These are phyloP conservation scores for Macrosteles quadrilineatus DNA, from an alignment of 1,140 invertebrate genomes.

Conservation along the genomic window DNA sequence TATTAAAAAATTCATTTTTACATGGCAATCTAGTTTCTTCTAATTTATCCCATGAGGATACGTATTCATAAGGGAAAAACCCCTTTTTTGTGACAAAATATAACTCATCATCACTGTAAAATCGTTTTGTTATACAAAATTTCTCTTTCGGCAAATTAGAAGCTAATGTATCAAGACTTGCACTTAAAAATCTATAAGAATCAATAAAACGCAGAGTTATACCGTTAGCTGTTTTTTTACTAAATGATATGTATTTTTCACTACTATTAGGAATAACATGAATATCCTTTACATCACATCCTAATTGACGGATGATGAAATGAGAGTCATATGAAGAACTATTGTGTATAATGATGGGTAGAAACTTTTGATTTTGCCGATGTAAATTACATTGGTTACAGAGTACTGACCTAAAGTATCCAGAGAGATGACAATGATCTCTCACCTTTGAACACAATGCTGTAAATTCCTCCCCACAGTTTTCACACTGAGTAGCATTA, in stretches of 20 bases:
- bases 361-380: conserved; percentile 18
- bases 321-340: conserved; percentile 27
- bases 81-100: conserved; percentile 42
- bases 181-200: conserved; percentile 19
- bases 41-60: conserved; percentile 43
- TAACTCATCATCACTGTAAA: conserved; percentile 32
- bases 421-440: conserved; percentile 27
- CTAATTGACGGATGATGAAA: conserved; percentile 28
- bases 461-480: conserved; percentile 10
- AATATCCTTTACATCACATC: conserved; percentile 13
- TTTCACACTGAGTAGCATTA: conserved; percentile 8
- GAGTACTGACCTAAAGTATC: conserved; percentile 8
- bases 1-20: conserved; percentile 45
- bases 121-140: conserved; percentile 16
- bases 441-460: not conserved
- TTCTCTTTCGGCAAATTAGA: conserved; percentile 12
- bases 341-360: conserved; percentile 20
- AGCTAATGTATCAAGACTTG: conserved; percentile 5
- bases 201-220: conserved; percentile 30
- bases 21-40: conserved; percentile 46
- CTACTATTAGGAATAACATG: conserved; percentile 24
- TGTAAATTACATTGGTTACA: conserved; percentile 21
- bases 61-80: conserved; percentile 46
- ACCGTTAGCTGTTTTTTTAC: conserved; percentile 17
- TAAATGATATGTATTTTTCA: conserved; percentile 29